Evolutionary conservation across 2,888 invertebrate genomes (phyloP).

Genomic region (Agonum fuliginosum): DNA sequence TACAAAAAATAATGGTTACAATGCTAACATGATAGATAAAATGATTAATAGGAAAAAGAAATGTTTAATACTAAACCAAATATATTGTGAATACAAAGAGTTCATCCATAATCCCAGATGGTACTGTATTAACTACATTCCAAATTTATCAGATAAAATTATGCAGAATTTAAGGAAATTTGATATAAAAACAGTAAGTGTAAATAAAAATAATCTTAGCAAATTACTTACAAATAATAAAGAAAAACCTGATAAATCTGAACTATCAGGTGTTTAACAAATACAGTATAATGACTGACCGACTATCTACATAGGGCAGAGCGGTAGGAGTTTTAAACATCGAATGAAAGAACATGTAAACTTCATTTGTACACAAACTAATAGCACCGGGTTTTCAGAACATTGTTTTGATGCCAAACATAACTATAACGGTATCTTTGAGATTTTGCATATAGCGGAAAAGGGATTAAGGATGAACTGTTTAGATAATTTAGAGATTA

Average conservation of each 20-base stretch:
- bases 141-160: background rate
- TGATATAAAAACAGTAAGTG: too few species aligned
- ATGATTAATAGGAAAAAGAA: constrained; percentile 13
- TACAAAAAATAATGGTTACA: background rate
- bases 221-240: constrained; percentile 16
- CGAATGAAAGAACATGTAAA: constrained; percentile 28
- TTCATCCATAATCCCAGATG: background rate
- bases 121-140: constrained; percentile 13
- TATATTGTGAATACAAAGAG: constrained; percentile 24
- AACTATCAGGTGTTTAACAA: constrained; percentile 1
- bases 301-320: constrained; percentile 23
- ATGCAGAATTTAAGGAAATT: too few species aligned
- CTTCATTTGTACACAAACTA: background rate
- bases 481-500: too few species aligned
- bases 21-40: constrained; percentile 39
- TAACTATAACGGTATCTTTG: background rate
- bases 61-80: background rate
- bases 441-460: background rate
- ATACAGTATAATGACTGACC: constrained; percentile 8
- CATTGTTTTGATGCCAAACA: background rate
- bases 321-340: constrained; percentile 9
- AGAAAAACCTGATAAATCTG: background rate
- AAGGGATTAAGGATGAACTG: constrained; percentile 9
- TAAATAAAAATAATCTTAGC: constrained; percentile 8
- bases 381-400: constrained; percentile 12